Base-by-base conservation (phyloP, 2,113 vertebrate genomes). In the Heptranchias perlo region DNA sequence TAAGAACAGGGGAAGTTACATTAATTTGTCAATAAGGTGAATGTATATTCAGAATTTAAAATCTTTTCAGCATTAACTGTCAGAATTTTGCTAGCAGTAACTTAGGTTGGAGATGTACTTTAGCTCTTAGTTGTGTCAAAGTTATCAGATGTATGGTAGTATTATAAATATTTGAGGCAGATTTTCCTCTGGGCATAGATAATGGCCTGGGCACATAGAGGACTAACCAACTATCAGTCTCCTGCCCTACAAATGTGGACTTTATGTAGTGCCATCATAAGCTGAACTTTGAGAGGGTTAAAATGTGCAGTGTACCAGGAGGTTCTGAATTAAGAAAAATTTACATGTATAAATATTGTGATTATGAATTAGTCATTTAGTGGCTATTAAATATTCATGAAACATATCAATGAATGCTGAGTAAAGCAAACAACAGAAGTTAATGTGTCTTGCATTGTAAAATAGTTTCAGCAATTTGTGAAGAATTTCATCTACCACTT, bases 291-390 rank as follows among this genome's bases (percentile, higher is more conserved):
- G n/a, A 93, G 49, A 62, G 58, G 16, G 35, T 82, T 44, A 44
- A 82, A 82, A 44, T 82, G 16, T 93, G 89, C 89, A 39, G 58
- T 16, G 1, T 35, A 93, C 58, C 58, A 39, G n/a, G 6, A 64
- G 89, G 58, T 62, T 44, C n/a, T n/a, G 89, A 93, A 11, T 93
- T 62, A 93, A 93, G 89, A 62, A 93, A 93, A 58, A 93, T 39
- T 93, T 62, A 23, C 89, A 62, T n/a, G 44, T 93, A 93, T 93
- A 93, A 93, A 93, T 93, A 93, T 93, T 93, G 89, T 93, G 89
- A 61, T 93, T 93, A 61, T 93, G 89, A 62, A 61, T 93, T 39
- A 93, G 89, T 93, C 89, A 93, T 93, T 35, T 64, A 93, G 58
- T 61, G 35, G 61, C 58, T 93, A 39, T 62, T 93, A 93, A 93